Percentiles rank a stretch among this genome's conserved stretches.
Evolutionary conservation across 2,888 invertebrate genomes (phyloP).

Genomic region (Conistra vaccinii): DNA sequence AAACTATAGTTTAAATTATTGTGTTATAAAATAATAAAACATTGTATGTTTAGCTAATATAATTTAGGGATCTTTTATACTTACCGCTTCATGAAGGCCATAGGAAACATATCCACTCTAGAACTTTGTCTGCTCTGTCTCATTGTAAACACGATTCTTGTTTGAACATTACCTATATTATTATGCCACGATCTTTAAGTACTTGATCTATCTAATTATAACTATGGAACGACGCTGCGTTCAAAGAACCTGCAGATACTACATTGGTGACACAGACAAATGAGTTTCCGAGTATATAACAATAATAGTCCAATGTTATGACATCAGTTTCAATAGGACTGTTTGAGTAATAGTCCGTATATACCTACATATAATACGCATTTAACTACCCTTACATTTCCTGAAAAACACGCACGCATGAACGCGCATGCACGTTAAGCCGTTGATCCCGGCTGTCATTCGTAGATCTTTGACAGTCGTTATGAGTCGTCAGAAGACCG

Average conservation of each 20-base stretch:
- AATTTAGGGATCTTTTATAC: not conserved
- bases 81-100: not conserved
- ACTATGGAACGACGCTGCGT: not conserved
- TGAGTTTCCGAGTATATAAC: slow-evolving; percentile 43
- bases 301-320: slow-evolving; percentile 13
- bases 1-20: not conserved
- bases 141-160: not conserved
- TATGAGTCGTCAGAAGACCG: too few species aligned
- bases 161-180: not conserved
- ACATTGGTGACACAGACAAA: slow-evolving; percentile 44
- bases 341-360: slow-evolving; percentile 14
- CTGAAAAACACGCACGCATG: too few species aligned
- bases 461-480: too few species aligned
- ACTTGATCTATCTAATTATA: slow-evolving; percentile 7
- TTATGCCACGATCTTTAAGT: not conserved
- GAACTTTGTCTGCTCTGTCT: not conserved
- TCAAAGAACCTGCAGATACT: slow-evolving; percentile 32
- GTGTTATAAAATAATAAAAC: too few species aligned
- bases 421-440: too few species aligned
- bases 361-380: not conserved
- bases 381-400: not conserved
- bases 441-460: too few species aligned
- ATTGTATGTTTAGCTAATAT: not conserved
- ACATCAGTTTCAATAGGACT: slow-evolving; percentile 10
- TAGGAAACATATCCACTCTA: not conserved